Percentiles rank a stretch among this genome's conserved stretches.
phyloP scores from a whole-genome alignment of 2,888 invertebrate genomes.

The Oligia fasciuncula region DNA sequence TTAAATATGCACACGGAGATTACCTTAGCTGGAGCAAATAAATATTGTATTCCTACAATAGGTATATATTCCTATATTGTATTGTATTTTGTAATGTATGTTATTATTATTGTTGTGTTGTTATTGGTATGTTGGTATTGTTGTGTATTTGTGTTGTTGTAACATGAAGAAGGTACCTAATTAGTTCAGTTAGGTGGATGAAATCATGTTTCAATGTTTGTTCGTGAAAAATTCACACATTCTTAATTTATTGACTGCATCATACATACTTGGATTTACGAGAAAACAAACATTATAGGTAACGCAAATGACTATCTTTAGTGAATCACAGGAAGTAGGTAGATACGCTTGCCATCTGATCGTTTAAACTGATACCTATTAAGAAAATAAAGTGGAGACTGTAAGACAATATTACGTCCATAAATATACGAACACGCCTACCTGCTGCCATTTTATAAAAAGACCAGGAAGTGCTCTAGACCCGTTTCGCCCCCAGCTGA shows the following conservation, averaged over 20 bases:
- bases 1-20: not conserved
- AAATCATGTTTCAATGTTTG: not conserved
- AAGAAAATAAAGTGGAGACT: constrained; percentile 48
- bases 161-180: not conserved
- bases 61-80: not conserved
- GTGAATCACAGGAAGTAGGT: constrained; percentile 39
- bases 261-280: not conserved
- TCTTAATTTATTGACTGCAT: not conserved
- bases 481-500: constrained; percentile 85
- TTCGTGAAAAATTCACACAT: not conserved
- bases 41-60: not conserved
- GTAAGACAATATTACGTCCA: constrained; percentile 55
- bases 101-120: too few species aligned
- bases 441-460: constrained; percentile 72
- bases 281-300: constrained; percentile 5
- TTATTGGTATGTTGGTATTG: too few species aligned
- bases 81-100: not conserved
- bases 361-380: constrained; percentile 45
- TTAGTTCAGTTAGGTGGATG: not conserved
- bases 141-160: too few species aligned
- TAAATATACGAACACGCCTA: constrained; percentile 64
- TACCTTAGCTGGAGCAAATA: not conserved
- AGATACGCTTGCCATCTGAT: constrained; percentile 40
- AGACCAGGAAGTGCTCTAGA: constrained; percentile 83
- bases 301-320: constrained; percentile 27